Evolutionary conservation across 2,888 invertebrate species (phyloP), one percentile per base, ranked within the genome.

Genomic region (Malacosoma neustria): DNA sequence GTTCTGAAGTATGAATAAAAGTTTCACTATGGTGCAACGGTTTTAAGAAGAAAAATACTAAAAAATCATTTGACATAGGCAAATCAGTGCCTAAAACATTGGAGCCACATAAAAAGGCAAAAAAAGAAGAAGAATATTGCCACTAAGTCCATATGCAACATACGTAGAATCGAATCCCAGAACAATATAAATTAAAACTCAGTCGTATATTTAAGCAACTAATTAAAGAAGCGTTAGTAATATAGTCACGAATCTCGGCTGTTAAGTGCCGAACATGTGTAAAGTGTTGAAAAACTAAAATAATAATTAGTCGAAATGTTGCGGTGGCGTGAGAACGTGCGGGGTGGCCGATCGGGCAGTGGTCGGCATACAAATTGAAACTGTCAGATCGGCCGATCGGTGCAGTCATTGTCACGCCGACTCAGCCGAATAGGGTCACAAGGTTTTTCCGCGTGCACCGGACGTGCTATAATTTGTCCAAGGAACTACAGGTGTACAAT

Each of bases 241-340:
- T 51, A 42, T 43, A 52, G 63, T 71, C 77, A 76, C 75, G 63
- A 61, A 43, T 52, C 46, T 48, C 57, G 51, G 67, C 65, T 60
- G 62, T 69, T 65, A 64, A 61, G 62, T 55, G 44, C 38, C 53
- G 48, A 63, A 73, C 72, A 66, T 68, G 62, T 72, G 67, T 70
- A 63, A 65, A 55, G 61, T 52, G 59, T 66, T 62, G 62, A 66
- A 68, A 74, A 72, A 62, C 50, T 56, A 61, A 72, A 76, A 75
- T 73, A 74, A 73, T 80, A 80, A 79, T 82, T 81, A 77, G 67
- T 67, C 70, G 64, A 72, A 73, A 70, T 58, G 57, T 59, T 61
- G 63, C 59, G 65, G 61, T 70, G 66, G 69, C 77, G 81, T 82
- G 84, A 73, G 84, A 82, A 75, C 77, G 51, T 42, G 50, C 60